A percentile compares a stretch with the other conserved stretches of the same genome.
Evolutionary conservation across 2,888 invertebrate species (phyloP).

Genomic region (Uropetala carovei): DNA sequence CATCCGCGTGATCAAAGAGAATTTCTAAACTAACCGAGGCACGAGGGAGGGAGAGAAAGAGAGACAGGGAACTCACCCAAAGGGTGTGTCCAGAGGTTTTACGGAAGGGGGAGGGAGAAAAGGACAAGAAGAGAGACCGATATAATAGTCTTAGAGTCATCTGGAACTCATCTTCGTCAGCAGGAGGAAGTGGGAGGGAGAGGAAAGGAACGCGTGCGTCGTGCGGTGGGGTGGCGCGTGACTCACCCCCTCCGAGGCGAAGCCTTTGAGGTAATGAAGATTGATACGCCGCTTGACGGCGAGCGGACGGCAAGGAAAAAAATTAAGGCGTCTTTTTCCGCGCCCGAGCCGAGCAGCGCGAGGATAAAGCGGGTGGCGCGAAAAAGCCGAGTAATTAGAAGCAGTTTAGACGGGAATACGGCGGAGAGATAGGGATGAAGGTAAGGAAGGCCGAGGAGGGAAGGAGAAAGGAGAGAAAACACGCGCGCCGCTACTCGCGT

Average conservation of each 20-base stretch:
- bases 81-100: neutral
- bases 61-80: neutral
- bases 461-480: neutral
- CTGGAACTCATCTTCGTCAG: slow-evolving; percentile 17
- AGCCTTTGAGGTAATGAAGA: slow-evolving; percentile 45
- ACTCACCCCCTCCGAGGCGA: neutral
- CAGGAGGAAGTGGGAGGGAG: neutral
- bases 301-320: slow-evolving; percentile 5
- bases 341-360: neutral
- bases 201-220: slow-evolving; percentile 6
- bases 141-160: slow-evolving; percentile 25
- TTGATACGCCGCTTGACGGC: slow-evolving; percentile 45
- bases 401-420: neutral
- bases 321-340: neutral
- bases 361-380: neutral
- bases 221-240: neutral
- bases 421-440: too few relatives aligned
- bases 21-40: neutral
- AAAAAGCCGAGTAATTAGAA: slow-evolving; percentile 31
- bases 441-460: neutral
- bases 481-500: neutral
- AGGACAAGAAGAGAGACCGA: neutral
- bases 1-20: neutral
- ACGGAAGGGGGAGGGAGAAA: neutral
- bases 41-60: neutral